These are phyloP conservation scores for Nasonia longicornis DNA, from an alignment of 1,140 invertebrate species.

Conservation along the genomic window DNA sequence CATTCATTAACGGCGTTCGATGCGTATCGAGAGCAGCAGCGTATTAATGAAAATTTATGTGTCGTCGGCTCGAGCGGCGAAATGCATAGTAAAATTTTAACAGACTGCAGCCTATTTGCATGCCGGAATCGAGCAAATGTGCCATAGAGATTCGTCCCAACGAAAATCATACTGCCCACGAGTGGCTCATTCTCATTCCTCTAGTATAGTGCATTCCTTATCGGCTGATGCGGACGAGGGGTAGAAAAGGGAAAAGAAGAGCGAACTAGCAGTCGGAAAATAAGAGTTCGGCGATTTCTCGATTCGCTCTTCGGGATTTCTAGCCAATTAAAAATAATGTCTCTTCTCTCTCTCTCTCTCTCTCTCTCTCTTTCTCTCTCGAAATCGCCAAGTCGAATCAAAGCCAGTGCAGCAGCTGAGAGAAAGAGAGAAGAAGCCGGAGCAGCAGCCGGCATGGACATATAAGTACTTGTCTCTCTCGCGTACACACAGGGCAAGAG, in stretches of 20 bases:
- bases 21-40: too few species aligned
- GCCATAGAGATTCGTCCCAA: too few species aligned
- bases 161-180: neutral
- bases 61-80: too few species aligned
- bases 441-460: conserved; percentile 30
- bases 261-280: neutral
- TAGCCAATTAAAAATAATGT: conserved; percentile 43
- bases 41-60: too few species aligned
- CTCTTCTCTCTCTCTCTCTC: conserved; percentile 4
- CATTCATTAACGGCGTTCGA: neutral
- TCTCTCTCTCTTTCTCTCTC: neutral
- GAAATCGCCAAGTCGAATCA: conserved; percentile 29
- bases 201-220: neutral
- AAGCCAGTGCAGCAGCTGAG: neutral
- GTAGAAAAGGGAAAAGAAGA: neutral
- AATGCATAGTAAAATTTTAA: too few species aligned
- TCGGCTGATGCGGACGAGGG: neutral
- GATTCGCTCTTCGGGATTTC: conserved; percentile 1
- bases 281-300: neutral
- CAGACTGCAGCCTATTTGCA: too few species aligned
- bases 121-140: too few species aligned
- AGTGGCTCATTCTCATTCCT: neutral
- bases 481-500: neutral
- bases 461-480: conserved; percentile 44
- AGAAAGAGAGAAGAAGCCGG: conserved; percentile 9